Evolutionary conservation across 2,888 invertebrate species (phyloP).

Genomic region (Apeira syringaria): DNA sequence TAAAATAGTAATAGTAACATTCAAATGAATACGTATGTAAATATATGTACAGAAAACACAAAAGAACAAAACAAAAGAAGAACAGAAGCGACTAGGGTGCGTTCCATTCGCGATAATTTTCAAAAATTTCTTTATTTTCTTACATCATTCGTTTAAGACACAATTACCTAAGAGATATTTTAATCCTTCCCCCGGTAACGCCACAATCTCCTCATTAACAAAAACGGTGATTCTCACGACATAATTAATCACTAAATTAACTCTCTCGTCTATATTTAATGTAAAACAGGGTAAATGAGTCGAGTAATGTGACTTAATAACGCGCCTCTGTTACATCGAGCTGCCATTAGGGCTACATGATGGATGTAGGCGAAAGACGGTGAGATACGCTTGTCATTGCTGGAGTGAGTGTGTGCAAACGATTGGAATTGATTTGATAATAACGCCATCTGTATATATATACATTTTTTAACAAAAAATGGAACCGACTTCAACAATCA

Average conservation of each 20-base stretch:
- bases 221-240: constrained; percentile 12
- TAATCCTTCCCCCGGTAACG: background rate
- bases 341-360: constrained; percentile 10
- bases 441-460: background rate
- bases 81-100: no score
- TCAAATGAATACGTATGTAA: no score
- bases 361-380: constrained; percentile 10
- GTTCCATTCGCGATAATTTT: no score
- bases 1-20: no score
- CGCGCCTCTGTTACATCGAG: constrained; percentile 10
- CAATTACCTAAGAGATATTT: no score
- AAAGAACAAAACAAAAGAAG: no score
- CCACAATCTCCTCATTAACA: constrained; percentile 4
- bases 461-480: no score
- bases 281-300: constrained; percentile 24
- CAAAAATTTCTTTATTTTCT: no score
- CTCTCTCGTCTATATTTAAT: constrained; percentile 18
- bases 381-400: constrained; percentile 5
- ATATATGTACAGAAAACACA: no score
- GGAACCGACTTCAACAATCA: no score
- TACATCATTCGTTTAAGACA: no score
- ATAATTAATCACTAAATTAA: constrained; percentile 22
- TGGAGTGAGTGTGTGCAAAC: constrained; percentile 1
- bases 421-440: constrained; percentile 7
- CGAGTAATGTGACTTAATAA: constrained; percentile 24